phyloP scores from a whole-genome alignment of 1,140 invertebrate genomes.

The Pachypsylla venusta region DNA sequence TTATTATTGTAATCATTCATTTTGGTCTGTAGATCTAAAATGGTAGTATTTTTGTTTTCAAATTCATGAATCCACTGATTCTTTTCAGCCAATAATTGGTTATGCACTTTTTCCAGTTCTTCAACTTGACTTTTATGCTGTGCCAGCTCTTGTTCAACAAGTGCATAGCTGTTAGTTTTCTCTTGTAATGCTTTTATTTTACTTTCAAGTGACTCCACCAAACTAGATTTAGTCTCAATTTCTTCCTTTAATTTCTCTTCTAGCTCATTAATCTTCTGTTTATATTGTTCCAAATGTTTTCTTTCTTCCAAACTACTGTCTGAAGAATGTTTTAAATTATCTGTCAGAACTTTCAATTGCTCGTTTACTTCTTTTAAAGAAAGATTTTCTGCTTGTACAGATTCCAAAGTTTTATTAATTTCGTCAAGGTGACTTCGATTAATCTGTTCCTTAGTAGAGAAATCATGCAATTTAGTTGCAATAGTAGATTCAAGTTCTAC shows the following conservation, averaged over 20 bases:
- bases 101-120: background rate
- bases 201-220: background rate
- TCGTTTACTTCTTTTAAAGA: background rate
- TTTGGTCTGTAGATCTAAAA: background rate
- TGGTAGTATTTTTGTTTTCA: background rate
- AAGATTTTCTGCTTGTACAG: slow-evolving; percentile 2
- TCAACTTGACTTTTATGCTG: background rate
- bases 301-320: background rate
- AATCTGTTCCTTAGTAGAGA: slow-evolving; percentile 1
- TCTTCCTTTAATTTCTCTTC: background rate
- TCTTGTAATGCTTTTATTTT: background rate
- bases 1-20: background rate
- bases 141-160: background rate
- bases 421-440: background rate
- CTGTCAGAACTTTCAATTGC: background rate
- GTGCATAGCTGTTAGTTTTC: background rate
- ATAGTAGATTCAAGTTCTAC: background rate
- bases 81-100: background rate
- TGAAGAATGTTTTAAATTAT: background rate
- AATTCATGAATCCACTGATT: background rate
- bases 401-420: background rate
- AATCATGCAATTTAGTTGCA: background rate
- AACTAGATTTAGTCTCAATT: background rate
- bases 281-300: background rate
- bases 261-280: background rate